Base-by-base conservation (phyloP, 1,140 invertebrate genomes). In the Lepidostoma basale region DNA sequence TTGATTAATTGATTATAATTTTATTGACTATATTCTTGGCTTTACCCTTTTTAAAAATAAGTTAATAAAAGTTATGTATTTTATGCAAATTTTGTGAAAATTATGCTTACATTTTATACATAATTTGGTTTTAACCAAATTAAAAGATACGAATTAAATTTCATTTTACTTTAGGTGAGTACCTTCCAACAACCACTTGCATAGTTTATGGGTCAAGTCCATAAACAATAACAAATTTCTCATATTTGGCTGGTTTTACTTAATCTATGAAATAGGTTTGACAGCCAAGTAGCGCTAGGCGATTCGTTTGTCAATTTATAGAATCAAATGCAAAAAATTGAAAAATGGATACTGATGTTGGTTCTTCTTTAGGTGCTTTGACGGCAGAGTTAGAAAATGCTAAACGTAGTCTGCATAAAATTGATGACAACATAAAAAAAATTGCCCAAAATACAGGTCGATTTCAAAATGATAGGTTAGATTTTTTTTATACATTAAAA, bases 401-500 rank as follows among this genome's bases (percentile, higher is more conserved):
- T 56, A 80, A 76, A 56, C 78, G 74, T 69, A 81, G 76, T 75
- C 77, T 83, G 42, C 81, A 73, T 74, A 81, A 83, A 79, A 79
- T 83, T 75, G 80, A 83, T 47, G 81, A 81, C 76, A 79, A 81
- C 59, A 83, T 81, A n/a, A 81, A 83, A 74, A 80, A 79, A 75
- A 81, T 83, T 33, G 78, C 80, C 8, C 80, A 81, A 79, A 78
- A 78, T 10, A 75, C 77, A 25, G 80, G 79, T 75, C 74, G 81
- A 69, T 83, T 79, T 73, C 68, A 74, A 62, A 79, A 77, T 62
- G 79, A 83, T 79, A 81, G 80, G 80, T 81, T 80, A 81, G 77
- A 56, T 47, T 36, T 42, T 73, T 60, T 66, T 62, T 40, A 59
- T 60, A 22, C 42, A 42, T 60, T 40, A 12, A 14, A 25, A 25